Percentiles rank a stretch among this genome's conserved stretches.
Conservation (phyloP, 2,888 invertebrate species). For the Galeopsomyia nigrocyanea region DNA sequence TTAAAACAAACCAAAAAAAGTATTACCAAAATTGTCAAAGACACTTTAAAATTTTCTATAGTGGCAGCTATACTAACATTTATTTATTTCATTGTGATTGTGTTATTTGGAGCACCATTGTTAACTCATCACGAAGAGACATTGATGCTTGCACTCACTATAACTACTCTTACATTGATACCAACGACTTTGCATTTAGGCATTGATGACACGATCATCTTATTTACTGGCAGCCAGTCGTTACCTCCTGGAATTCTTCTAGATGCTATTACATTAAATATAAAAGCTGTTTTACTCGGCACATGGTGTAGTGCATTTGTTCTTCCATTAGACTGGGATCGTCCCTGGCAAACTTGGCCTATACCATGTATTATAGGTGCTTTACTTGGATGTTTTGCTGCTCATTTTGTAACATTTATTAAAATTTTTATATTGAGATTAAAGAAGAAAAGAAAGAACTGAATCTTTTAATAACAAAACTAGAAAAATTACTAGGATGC, state of each 20-base stretch:
- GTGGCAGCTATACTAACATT: slow-evolving; percentile 70
- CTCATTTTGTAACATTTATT: slow-evolving; percentile 43
- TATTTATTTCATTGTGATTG: slow-evolving; percentile 74
- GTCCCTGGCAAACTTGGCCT: slow-evolving; percentile 89
- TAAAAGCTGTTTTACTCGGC: slow-evolving; percentile 78
- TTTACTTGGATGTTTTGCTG: slow-evolving; percentile 71
- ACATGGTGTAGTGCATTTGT: slow-evolving; percentile 88
- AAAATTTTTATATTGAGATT: slow-evolving; percentile 34
- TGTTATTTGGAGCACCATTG: slow-evolving; percentile 79
- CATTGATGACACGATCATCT: slow-evolving; percentile 71
- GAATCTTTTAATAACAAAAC: slow-evolving; percentile 26
- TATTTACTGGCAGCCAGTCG: slow-evolving; percentile 72
- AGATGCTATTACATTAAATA: slow-evolving; percentile 72
- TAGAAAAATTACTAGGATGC: slow-evolving; percentile 18
- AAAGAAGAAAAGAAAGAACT: slow-evolving; percentile 33
- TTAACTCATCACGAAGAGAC: slow-evolving; percentile 77
- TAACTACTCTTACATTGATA: slow-evolving; percentile 75
- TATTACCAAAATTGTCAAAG: slow-evolving; percentile 69
- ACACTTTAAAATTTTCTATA: slow-evolving; percentile 71
- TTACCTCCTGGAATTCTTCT: slow-evolving; percentile 66
- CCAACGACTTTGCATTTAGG: slow-evolving; percentile 77
- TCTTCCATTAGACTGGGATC: slow-evolving; percentile 92
- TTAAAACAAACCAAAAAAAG: slow-evolving; percentile 67
- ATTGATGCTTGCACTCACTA: slow-evolving; percentile 75
- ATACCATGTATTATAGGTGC: slow-evolving; percentile 81